A percentile compares a stretch with the other conserved stretches of the same genome.
Evolutionary conservation across 2,113 vertebrate genomes (phyloP).

Genomic region (Tetrax tetrax): DNA sequence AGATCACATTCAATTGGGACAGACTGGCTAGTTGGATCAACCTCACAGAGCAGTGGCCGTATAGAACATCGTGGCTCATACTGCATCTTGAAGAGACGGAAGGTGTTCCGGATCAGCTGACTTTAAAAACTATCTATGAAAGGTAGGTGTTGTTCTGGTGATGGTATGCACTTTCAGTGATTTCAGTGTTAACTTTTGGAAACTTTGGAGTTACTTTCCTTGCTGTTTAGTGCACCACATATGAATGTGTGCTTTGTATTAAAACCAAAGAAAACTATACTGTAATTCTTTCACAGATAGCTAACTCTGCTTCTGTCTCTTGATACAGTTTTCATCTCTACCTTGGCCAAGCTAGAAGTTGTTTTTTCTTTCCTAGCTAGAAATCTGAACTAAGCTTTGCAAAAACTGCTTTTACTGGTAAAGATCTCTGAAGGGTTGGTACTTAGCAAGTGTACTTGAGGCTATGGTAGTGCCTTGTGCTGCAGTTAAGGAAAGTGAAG

Average conservation of each 20-base stretch:
- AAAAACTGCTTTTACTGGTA: background rate
- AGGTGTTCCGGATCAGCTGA: slow-evolving; percentile 87
- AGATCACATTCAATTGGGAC: slow-evolving; percentile 97
- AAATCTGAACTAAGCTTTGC: background rate
- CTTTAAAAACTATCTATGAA: slow-evolving; percentile 93
- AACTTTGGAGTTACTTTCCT: background rate
- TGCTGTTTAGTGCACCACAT: background rate
- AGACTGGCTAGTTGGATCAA: slow-evolving; percentile 98
- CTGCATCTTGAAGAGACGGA: slow-evolving; percentile 94
- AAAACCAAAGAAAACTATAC: background rate
- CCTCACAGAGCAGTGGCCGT: slow-evolving; percentile 98
- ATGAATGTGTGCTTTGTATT: background rate
- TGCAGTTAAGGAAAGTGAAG: background rate
- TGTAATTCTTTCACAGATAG: background rate
- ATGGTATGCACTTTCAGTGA: background rate
- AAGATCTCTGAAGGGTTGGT: background rate
- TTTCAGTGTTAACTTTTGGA: background rate
- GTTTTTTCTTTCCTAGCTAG: background rate
- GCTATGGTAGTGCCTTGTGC: background rate
- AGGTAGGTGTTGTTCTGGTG: slow-evolving; percentile 76
- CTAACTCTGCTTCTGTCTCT: background rate
- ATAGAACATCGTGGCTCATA: slow-evolving; percentile 97
- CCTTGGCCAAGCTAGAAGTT: background rate
- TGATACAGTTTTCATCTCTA: background rate
- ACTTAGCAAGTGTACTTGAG: background rate